Base-by-base conservation (phyloP, 2,797 vertebrate species). In the Myotis myotis region DNA sequence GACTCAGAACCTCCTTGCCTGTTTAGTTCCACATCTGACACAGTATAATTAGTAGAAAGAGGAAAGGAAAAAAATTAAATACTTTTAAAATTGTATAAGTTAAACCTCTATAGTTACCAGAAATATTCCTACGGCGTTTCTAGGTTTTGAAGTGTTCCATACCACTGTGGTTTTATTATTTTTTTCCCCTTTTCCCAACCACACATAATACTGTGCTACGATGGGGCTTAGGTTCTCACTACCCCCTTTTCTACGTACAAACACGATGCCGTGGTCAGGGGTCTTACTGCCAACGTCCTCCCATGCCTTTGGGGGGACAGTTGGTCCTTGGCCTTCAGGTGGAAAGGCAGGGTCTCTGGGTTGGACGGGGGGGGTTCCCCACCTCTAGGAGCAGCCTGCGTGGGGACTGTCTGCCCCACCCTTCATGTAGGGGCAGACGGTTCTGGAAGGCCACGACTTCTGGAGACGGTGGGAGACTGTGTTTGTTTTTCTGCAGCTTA, bases 61-160 rank as follows among this genome's bases (percentile, higher is more conserved):
- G 38, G 95, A 96, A 95, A 97, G 93, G 81, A 74, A 88, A 89
- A 89, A 95, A 96, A 97, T 72, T 93, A 98, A 97, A 82, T 96
- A 93, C 95, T 97, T 97, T 95, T 71, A 90, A 96, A 97, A 93
- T 83, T 81, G 91, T 57, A 36, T 89, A 95, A 97, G 95, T 96
- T 92, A 96, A 94, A 95, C 95, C 97, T 97, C 72, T 93, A 90
- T 89, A 94, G 75, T 96, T 95, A 95, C 94, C 97, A 96, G 96
- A 92, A 96, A 97, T 96, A 96, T 95, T 97, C 94, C 96, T 41
- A 96, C 95, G 96, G 97, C 94, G 38, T 70, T 91, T 75, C 95
- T 96, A 93, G 93, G 79, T 78, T 95, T 89, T 55, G 87, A 94
- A 87, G 80, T 68, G 89, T 81, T 93, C 89, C 74, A 71, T 84